Conservation (phyloP, 2,888 invertebrate genomes). For the Dynastes maya region DNA sequence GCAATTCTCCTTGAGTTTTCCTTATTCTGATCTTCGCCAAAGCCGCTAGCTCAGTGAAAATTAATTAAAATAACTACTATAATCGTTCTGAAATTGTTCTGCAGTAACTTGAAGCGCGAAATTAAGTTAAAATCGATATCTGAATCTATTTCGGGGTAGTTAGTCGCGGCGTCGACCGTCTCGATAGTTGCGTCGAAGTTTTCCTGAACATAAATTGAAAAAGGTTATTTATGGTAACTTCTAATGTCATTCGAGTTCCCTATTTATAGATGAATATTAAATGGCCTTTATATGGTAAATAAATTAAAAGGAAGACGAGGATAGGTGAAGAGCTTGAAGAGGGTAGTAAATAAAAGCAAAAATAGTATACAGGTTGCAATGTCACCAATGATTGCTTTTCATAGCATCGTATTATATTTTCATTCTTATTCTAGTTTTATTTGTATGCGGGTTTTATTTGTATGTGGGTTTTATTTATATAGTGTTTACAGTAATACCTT, state of each 20-base stretch:
- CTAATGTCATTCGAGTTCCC: slow-evolving; percentile 8
- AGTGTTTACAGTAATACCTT: too few relatives aligned
- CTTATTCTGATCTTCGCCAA: neutral
- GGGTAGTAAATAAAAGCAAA: too few relatives aligned
- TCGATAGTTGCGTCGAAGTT: slow-evolving; percentile 11
- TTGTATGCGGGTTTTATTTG: too few relatives aligned
- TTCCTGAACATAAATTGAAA: slow-evolving; percentile 7
- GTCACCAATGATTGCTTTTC: too few relatives aligned
- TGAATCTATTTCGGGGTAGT: slow-evolving; percentile 21
- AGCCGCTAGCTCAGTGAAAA: neutral
- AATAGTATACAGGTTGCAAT: too few relatives aligned
- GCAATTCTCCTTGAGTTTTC: neutral
- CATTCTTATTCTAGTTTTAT: too few relatives aligned
- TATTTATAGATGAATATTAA: slow-evolving; percentile 22
- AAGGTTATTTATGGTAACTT: slow-evolving; percentile 16
- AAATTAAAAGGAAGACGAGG: neutral
- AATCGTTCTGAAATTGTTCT: neutral
- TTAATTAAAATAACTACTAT: slow-evolving; percentile 18
- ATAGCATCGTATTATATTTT: too few relatives aligned
- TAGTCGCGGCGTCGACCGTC: neutral
- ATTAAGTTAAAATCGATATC: slow-evolving; percentile 21
- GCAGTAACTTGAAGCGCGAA: neutral
- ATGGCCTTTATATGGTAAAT: slow-evolving; percentile 8
- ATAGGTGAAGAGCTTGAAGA: neutral
- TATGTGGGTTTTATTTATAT: too few relatives aligned